These are phyloP conservation scores for Trissolcus brochymenae DNA, from an alignment of 2,888 invertebrate species.

Conservation along the genomic window DNA sequence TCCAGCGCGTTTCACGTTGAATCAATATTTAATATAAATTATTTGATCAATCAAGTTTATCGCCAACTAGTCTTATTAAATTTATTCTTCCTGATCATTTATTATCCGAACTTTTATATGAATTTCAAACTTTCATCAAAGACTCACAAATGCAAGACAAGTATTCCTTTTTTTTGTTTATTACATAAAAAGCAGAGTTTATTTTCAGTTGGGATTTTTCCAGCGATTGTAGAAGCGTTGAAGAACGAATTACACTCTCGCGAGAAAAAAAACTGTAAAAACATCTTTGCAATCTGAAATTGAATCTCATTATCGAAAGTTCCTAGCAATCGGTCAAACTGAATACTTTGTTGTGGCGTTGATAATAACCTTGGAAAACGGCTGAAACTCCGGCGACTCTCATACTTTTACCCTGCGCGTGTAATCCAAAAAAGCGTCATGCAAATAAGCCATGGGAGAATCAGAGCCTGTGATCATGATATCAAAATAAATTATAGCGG, in stretches of 20 bases:
- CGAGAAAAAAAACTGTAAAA: too few species aligned
- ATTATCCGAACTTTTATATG: too few species aligned
- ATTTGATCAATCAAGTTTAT: too few species aligned
- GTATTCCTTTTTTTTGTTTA: too few species aligned
- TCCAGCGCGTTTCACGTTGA: background rate
- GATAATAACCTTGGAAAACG: constrained; percentile 29
- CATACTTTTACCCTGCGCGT: constrained; percentile 10
- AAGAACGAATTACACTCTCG: too few species aligned
- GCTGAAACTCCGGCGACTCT: background rate
- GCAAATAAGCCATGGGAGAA: constrained; percentile 7
- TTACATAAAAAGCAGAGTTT: too few species aligned
- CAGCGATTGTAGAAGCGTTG: too few species aligned
- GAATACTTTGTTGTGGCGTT: constrained; percentile 29
- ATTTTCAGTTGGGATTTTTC: too few species aligned
- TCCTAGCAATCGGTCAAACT: constrained; percentile 26
- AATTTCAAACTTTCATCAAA: too few species aligned
- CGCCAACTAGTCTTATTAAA: too few species aligned
- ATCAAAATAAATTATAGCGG: constrained; percentile 2
- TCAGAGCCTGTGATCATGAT: background rate
- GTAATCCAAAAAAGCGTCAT: constrained; percentile 2
- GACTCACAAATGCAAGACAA: too few species aligned
- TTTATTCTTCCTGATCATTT: too few species aligned
- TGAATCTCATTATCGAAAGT: constrained; percentile 37
- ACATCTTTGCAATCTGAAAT: background rate
- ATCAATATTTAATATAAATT: background rate